Evolutionary conservation across 2,888 invertebrate species (phyloP).

Genomic region (Drosophila pegasa): DNA sequence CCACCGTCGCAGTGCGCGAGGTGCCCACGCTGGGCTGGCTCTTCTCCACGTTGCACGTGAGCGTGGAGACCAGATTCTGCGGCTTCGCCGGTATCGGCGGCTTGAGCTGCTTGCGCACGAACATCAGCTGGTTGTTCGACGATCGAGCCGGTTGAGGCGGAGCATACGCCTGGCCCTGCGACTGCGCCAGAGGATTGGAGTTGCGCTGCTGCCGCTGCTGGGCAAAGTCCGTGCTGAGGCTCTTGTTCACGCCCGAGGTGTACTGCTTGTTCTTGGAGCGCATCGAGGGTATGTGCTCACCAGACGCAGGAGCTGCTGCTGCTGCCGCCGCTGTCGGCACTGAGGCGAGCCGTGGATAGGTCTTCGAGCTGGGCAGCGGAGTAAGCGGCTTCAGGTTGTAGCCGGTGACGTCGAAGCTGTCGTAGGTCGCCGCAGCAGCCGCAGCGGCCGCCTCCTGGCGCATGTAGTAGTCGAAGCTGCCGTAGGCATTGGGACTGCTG

Average conservation of each 20-base stretch:
- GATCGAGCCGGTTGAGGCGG: slow-evolving; percentile 5
- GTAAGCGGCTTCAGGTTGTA: slow-evolving; percentile 79
- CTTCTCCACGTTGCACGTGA: slow-evolving; percentile 72
- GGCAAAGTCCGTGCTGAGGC: slow-evolving; percentile 84
- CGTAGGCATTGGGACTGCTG: slow-evolving; percentile 87
- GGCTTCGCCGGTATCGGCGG: slow-evolving; percentile 83
- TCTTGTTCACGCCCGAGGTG: slow-evolving; percentile 83
- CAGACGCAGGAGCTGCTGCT: slow-evolving; percentile 1
- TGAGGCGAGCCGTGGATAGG: slow-evolving; percentile 80
- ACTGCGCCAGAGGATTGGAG: slow-evolving; percentile 65
- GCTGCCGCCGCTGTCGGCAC: slow-evolving; percentile 8
- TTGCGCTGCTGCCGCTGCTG: slow-evolving; percentile 82
- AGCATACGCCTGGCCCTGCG: background rate
- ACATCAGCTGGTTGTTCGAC: slow-evolving; percentile 44
- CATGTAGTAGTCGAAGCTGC: slow-evolving; percentile 86
- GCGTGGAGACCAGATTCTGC: slow-evolving; percentile 77
- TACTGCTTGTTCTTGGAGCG: slow-evolving; percentile 84
- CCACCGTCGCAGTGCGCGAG: slow-evolving; percentile 83
- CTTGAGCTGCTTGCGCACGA: slow-evolving; percentile 76
- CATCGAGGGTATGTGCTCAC: slow-evolving; percentile 84
- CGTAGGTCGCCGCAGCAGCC: slow-evolving; percentile 58
- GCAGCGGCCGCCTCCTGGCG: slow-evolving; percentile 60
- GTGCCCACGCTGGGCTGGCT: slow-evolving; percentile 25
- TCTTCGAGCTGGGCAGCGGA: slow-evolving; percentile 81
- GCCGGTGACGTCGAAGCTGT: slow-evolving; percentile 85